Evolutionary conservation across 2,888 invertebrate genomes (phyloP).

Genomic region (Lasioglossum lativentre): DNA sequence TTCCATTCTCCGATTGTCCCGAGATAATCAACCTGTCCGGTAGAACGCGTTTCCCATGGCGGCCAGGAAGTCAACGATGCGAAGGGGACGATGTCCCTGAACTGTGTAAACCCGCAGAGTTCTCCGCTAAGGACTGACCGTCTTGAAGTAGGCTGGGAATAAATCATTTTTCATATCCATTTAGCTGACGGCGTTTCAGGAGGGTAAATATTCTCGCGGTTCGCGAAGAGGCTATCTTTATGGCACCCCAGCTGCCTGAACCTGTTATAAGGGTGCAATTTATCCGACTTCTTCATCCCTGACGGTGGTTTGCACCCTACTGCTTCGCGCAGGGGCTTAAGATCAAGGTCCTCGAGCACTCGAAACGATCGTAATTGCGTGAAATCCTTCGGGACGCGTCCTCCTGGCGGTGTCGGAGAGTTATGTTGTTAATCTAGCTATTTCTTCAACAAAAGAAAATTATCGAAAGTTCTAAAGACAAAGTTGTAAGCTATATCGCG

Average conservation of each 20-base stretch:
- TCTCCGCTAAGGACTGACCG: neutral
- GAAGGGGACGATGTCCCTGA: neutral
- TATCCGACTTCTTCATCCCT: slow-evolving; percentile 1
- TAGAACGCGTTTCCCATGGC: slow-evolving; percentile 15
- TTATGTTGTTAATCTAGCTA: neutral
- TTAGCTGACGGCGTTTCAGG: neutral
- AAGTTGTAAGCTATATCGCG: too few relatives aligned
- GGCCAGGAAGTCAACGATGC: slow-evolving; percentile 15
- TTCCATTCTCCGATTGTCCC: neutral
- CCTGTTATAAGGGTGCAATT: neutral
- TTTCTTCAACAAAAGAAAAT: neutral
- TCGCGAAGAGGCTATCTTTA: neutral
- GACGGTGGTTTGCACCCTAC: neutral
- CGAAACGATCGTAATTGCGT: neutral
- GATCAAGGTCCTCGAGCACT: neutral
- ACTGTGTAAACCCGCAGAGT: neutral
- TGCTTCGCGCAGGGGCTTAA: neutral
- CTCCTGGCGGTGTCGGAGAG: neutral
- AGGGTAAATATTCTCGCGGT: neutral
- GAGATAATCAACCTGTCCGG: slow-evolving; percentile 27
- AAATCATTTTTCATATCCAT: neutral
- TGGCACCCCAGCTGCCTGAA: neutral
- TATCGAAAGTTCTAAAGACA: neutral
- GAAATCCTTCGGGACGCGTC: neutral
- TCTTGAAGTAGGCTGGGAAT: slow-evolving; percentile 12